Base-by-base conservation (phyloP, 1,140 invertebrate genomes). In the Heliconius hewitsoni region DNA sequence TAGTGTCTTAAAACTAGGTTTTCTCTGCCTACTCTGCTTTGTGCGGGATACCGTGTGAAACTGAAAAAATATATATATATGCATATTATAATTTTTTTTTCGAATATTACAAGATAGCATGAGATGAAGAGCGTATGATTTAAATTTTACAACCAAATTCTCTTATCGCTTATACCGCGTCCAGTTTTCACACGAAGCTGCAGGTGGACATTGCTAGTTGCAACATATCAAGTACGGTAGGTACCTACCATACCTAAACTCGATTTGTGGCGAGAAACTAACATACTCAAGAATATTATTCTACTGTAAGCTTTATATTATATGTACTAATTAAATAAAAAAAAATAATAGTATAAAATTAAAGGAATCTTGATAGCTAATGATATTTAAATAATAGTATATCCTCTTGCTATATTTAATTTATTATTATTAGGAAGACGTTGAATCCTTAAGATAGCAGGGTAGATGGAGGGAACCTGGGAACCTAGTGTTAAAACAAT, bases 151-250 rank as follows among this genome's bases (percentile, higher is more conserved):
- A 23, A 19, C 19, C 11, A 57, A 57, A 57, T 9, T 66, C 60
- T 66, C 60, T 66, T 5, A 66, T 66, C 60, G 27, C 27, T 66
- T 66, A 66, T 27, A 66, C 60, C 60, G 13, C 60, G 60, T 66
- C 13, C 60, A 70, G 60, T 79, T 79, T 55, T 71, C 78, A 79
- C 78, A 74, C 73, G 73, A 50, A 76, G 60, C 37, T 73, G 55
- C 78, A 79, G 78, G 78, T 79, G 73, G 66, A 13, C n/a, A 66
- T 75, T 79, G 73, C 78, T 3, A n/a, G 70, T 71, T 75, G 75
- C 70, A 30, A 50, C 66, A 70, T 76, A 76, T 80, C 78, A 72
- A 79, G 13, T 55, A 75, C 66, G 52, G 66, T 60, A 66, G 52
- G 66, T 60, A 66, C 60, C 9, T 66, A 66, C 27, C n/a, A n/a